Conservation (phyloP, 2,797 vertebrate genomes). For the Epinephelus awoara region DNA sequence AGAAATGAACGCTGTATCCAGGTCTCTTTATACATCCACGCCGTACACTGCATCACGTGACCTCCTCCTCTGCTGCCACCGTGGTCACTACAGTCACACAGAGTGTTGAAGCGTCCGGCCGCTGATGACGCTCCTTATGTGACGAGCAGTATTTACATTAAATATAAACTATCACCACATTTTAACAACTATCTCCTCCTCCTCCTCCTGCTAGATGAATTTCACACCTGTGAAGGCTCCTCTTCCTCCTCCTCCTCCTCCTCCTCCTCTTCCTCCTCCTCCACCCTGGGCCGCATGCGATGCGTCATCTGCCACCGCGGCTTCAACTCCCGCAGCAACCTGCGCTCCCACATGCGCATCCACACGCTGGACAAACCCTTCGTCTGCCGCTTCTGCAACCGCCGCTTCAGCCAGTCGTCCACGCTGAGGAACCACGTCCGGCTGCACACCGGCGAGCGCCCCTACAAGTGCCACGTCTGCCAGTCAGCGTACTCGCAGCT, state of each 20-base stretch:
- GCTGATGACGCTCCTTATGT: too few species aligned
- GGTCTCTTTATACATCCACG: too few species aligned
- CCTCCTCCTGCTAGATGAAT: conserved; percentile 88
- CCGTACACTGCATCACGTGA: too few species aligned
- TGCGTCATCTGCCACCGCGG: conserved; percentile 97
- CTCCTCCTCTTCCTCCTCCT: conserved; percentile 57
- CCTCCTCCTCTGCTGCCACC: too few species aligned
- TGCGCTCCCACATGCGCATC: conserved; percentile 99
- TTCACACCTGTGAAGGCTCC: conserved; percentile 88
- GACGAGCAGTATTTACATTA: too few species aligned
- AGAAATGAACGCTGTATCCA: too few species aligned
- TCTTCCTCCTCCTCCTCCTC: conserved; percentile 62
- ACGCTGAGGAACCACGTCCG: conserved; percentile 96
- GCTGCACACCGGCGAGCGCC: conserved; percentile 96
- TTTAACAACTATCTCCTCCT: not conserved
- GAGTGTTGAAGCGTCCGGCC: too few species aligned
- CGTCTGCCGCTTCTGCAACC: conserved; percentile 96
- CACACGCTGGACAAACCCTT: conserved; percentile 99
- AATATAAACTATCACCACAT: too few species aligned
- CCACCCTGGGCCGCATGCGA: conserved; percentile 90
- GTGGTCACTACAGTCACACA: too few species aligned
- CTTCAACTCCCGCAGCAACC: conserved; percentile 98
- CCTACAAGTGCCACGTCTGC: conserved; percentile 97
- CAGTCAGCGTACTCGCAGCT: conserved; percentile 98
- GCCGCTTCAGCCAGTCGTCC: conserved; percentile 98